phyloP scores from a whole-genome alignment of 2,888 invertebrate species.

The Platycheirus rosarum region DNA sequence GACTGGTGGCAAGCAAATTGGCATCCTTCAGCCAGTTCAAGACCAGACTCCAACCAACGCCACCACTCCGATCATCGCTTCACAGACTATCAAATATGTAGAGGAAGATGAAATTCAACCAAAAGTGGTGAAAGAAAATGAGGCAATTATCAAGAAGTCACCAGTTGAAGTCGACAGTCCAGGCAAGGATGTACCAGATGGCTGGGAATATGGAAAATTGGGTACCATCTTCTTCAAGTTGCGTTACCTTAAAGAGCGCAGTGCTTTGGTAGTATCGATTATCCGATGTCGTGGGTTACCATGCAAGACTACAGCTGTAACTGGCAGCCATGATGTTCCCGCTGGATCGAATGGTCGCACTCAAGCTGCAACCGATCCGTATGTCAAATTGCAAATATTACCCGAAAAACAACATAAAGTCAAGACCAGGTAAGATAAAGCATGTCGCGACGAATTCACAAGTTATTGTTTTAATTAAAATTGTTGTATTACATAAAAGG shows the following conservation, averaged over 20 bases:
- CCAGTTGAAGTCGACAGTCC: conserved; percentile 77
- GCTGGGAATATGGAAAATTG: conserved; percentile 87
- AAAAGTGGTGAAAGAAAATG: conserved; percentile 75
- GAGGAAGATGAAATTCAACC: conserved; percentile 81
- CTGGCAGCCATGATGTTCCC: conserved; percentile 85
- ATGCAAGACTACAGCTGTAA: conserved; percentile 80
- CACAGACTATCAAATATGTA: conserved; percentile 80
- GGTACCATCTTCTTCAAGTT: conserved; percentile 95
- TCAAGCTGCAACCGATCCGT: conserved; percentile 89
- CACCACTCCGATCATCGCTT: conserved; percentile 79
- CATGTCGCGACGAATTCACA: no score
- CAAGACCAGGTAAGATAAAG: conserved; percentile 89
- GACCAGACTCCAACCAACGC: conserved; percentile 79
- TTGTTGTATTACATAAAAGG: no score
- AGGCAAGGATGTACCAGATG: conserved; percentile 78
- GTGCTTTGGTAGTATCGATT: conserved; percentile 95
- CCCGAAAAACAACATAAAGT: conserved; percentile 99
- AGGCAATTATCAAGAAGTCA: conserved; percentile 76
- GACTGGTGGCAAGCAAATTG: conserved; percentile 84
- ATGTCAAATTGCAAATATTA: conserved; percentile 97
- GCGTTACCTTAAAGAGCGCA: conserved; percentile 94
- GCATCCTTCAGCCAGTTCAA: conserved; percentile 80
- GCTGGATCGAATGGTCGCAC: conserved; percentile 82
- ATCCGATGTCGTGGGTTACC: conserved; percentile 95
- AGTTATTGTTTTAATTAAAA: no score